Percentiles rank a stretch among this genome's conserved stretches.
phyloP scores from a whole-genome alignment of 2,113 vertebrate species.

The Zeus faber region DNA sequence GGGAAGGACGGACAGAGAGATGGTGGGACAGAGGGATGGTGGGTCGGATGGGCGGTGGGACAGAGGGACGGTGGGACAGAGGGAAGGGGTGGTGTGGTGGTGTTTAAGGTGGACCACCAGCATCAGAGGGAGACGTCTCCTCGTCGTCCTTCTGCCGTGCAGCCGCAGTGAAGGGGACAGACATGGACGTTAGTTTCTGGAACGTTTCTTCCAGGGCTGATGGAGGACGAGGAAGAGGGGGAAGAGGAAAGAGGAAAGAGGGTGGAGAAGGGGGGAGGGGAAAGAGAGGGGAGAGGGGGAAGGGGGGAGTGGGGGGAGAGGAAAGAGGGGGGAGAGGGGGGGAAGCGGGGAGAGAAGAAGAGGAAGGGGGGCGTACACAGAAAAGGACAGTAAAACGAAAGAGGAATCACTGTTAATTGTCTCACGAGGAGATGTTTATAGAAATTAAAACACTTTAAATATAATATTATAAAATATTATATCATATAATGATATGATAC shows the following conservation, averaged over 20 bases:
- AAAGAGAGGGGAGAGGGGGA: conserved; percentile 3
- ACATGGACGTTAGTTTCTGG: conserved; percentile 60
- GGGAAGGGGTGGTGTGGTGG: conserved; percentile 22
- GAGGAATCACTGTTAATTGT: too few relatives aligned
- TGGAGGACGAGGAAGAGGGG: conserved; percentile 21
- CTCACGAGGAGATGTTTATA: too few relatives aligned
- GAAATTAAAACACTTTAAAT: too few relatives aligned
- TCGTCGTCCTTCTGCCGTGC: conserved; percentile 51
- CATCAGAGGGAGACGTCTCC: conserved; percentile 57
- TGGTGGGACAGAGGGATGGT: too few relatives aligned
- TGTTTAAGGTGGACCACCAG: conserved; percentile 6
- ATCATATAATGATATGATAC: too few relatives aligned
- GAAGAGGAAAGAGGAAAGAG: conserved; percentile 2
- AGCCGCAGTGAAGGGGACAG: conserved; percentile 45
- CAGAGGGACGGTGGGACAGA: not conserved
- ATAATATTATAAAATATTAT: too few relatives aligned
- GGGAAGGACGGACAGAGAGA: too few relatives aligned
- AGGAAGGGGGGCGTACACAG: too few relatives aligned
- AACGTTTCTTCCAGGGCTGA: conserved; percentile 59
- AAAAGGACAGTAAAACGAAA: too few relatives aligned
- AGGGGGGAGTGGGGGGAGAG: too few relatives aligned
- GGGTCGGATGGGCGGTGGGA: not conserved
- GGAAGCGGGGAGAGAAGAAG: too few relatives aligned
- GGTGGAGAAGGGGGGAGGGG: conserved; percentile 13
- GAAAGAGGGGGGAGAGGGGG: too few relatives aligned